Conservation (phyloP, 2,888 invertebrate species). For the Drosophila glabriapex region DNA sequence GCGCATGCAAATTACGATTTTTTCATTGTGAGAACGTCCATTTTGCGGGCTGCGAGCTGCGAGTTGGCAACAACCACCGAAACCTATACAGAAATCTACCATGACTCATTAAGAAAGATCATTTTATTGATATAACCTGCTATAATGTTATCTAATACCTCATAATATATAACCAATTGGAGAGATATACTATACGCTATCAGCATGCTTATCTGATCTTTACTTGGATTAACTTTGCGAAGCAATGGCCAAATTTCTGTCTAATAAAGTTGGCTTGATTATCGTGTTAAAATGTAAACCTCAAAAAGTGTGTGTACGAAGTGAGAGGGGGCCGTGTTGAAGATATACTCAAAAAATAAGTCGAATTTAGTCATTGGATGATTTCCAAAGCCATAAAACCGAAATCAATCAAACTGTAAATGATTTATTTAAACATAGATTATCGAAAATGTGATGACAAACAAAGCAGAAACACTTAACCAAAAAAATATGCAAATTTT, state of each 20-base stretch:
- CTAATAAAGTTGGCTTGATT: too few species aligned
- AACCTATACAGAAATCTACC: conserved; percentile 3
- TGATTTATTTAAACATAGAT: conserved; percentile 27
- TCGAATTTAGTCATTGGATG: not conserved
- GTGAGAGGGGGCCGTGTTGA: too few species aligned
- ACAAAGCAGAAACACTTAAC: not conserved
- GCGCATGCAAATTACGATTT: conserved; percentile 45
- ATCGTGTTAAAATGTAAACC: too few species aligned
- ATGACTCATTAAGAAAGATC: conserved; percentile 49
- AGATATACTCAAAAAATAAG: not conserved
- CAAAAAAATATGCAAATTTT: conserved; percentile 45
- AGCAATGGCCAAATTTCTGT: not conserved
- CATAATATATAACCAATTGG: conserved; percentile 19
- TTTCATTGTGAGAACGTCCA: conserved; percentile 21
- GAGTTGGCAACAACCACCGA: conserved; percentile 7
- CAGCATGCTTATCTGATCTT: not conserved
- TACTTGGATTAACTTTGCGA: not conserved
- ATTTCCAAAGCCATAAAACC: not conserved
- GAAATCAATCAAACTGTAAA: conserved; percentile 26
- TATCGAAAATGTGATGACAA: conserved; percentile 17
- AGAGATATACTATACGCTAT: not conserved
- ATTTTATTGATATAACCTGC: conserved; percentile 24
- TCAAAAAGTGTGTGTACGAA: too few species aligned
- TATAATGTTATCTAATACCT: conserved; percentile 14
- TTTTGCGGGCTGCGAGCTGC: not conserved